Base-by-base conservation (phyloP, 1,140 invertebrate species). In the Tetramorium parvispinum region DNA sequence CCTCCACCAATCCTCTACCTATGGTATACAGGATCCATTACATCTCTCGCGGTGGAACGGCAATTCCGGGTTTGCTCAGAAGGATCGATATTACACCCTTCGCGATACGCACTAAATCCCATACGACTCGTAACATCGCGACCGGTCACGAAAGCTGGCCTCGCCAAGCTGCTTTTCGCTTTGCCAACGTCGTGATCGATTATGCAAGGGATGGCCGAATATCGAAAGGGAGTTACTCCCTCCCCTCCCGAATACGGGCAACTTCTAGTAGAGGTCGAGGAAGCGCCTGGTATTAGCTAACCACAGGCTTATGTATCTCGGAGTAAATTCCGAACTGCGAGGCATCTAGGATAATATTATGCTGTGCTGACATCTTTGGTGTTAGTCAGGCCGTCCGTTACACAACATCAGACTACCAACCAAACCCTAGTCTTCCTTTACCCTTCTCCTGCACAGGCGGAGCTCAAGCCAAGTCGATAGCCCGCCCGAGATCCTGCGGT, bases 401-500 rank as follows among this genome's bases (percentile, higher is more conserved):
- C 86, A 88, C 87, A 85, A 92, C 86, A 92, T 89, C 77, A 75
- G 71, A 75, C 73, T 81, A 86, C 85, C 71, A 85, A 40, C 82
- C 85, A 79, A 82, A 43, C 85, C 87, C 49, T 21, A 21, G 68
- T 51, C 88, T 89, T 88, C 86, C 88, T 89, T 71, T 81, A 66
- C 77, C 90, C 90, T 85, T 87, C 90, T 83, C 83, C 49, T 43
- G 46, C 81, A 63, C 85, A 87, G 46, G 51, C 59, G 43, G 51
- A 79, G 76, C 86, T 83, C 61, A 91, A 92, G 92, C 91, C 92
- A 93, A 91, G 92, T 93, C 93, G 94, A 94, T 94, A 94, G 93
- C 91, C 87, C 88, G 90, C 91, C 92, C 92, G 93, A 93, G 93
- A 94, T 94, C 92, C 93, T 93, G 93, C 91, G 93, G 93, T 94